phyloP scores from a whole-genome alignment of 1,140 invertebrate genomes.

The Cardiocondyla obscurior region DNA sequence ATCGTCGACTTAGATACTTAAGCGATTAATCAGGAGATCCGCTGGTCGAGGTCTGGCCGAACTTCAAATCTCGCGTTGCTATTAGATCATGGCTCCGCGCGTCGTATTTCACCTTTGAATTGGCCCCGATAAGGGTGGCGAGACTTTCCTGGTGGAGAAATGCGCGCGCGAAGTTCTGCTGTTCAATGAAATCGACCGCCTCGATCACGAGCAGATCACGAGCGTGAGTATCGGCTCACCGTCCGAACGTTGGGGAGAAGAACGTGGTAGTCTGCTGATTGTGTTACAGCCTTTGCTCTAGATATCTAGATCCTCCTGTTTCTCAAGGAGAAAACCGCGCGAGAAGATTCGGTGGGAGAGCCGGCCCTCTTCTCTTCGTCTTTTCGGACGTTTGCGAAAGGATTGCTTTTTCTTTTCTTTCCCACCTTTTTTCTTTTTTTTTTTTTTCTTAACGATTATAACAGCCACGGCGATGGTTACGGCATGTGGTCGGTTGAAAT shows the following conservation, averaged over 20 bases:
- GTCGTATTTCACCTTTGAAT: background rate
- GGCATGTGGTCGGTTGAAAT: background rate
- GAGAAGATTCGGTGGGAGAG: background rate
- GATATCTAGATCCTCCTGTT: background rate
- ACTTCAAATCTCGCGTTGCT: background rate
- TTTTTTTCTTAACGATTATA: too few species aligned
- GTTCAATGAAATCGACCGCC: conserved; percentile 49
- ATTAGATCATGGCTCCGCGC: too few species aligned
- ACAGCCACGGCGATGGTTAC: background rate
- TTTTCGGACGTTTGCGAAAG: background rate
- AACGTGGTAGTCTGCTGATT: background rate
- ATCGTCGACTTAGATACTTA: conserved; percentile 29
- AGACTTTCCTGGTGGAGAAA: background rate
- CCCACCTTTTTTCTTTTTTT: background rate
- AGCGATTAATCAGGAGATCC: background rate
- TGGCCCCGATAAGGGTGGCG: background rate
- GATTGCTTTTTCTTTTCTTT: background rate
- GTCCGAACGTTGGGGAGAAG: background rate
- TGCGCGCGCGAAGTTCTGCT: background rate
- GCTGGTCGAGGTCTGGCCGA: background rate
- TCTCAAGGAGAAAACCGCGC: background rate
- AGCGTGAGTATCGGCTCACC: conserved; percentile 48
- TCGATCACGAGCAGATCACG: conserved; percentile 54
- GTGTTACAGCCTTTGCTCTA: conserved; percentile 23
- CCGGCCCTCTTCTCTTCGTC: background rate